Conservation (phyloP, 2,113 vertebrate genomes). For the Apeltes quadracus region DNA sequence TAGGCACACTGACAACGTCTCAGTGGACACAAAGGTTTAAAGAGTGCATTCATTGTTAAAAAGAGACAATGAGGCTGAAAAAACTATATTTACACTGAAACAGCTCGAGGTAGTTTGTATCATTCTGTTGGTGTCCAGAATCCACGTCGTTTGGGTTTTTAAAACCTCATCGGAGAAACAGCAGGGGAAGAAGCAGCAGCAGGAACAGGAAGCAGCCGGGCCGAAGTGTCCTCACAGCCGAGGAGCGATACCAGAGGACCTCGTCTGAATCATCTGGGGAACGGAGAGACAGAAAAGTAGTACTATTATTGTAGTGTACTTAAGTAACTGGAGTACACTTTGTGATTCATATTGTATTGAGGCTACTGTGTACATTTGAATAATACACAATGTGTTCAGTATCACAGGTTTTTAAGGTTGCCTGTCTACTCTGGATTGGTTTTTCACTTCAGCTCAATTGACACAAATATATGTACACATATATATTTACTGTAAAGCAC, state of each 20-base stretch:
- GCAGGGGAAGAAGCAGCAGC: slow-evolving; percentile 17
- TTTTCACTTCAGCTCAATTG: no score
- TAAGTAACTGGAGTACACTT: not conserved
- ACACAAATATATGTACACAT: no score
- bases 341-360: not conserved
- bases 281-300: not conserved
- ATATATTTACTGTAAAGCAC: no score
- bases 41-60: not conserved
- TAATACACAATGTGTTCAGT: not conserved
- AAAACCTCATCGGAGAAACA: slow-evolving; percentile 20
- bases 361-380: not conserved
- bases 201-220: not conserved
- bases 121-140: no score
- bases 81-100: not conserved
- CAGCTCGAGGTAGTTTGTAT: not conserved
- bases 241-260: slow-evolving; percentile 56
- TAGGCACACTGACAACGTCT: not conserved
- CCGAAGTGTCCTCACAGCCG: not conserved
- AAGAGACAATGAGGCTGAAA: not conserved
- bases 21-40: slow-evolving; percentile 20
- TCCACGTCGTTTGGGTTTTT: not conserved
- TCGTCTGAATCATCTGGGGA: slow-evolving; percentile 59
- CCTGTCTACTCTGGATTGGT: not conserved
- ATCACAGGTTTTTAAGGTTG: not conserved
- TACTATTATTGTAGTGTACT: not conserved